Evolutionary conservation across 2,888 invertebrate genomes (phyloP).

Genomic region (Eupithecia subfuscata): DNA sequence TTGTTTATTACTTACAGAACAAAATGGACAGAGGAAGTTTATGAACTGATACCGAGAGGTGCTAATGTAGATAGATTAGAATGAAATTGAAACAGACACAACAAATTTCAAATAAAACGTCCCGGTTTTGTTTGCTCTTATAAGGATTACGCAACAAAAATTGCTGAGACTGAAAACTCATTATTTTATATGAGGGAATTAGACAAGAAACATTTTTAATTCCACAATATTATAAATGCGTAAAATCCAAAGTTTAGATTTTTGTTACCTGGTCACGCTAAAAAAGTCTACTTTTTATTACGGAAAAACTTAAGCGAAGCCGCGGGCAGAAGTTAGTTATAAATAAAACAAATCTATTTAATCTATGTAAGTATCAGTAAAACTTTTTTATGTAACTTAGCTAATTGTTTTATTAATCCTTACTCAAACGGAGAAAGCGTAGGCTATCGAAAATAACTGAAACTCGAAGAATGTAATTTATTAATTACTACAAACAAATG

Average conservation of each 20-base stretch:
- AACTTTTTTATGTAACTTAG: not conserved
- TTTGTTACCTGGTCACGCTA: too few relatives aligned
- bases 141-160: too few relatives aligned
- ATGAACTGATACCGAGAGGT: not conserved
- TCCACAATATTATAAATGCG: too few relatives aligned
- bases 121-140: not conserved
- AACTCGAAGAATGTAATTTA: not conserved
- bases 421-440: not conserved
- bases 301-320: too few relatives aligned
- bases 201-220: too few relatives aligned
- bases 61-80: constrained; percentile 6
- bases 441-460: not conserved
- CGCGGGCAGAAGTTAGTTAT: too few relatives aligned
- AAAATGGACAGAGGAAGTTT: constrained; percentile 16
- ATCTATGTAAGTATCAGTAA: not conserved
- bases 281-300: too few relatives aligned
- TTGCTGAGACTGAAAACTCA: too few relatives aligned
- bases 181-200: too few relatives aligned
- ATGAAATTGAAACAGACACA: not conserved
- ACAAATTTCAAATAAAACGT: not conserved
- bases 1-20: constrained; percentile 28
- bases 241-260: too few relatives aligned
- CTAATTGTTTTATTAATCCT: not conserved
- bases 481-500: constrained; percentile 2
- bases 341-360: not conserved